A percentile compares a stretch with the other conserved stretches of the same genome.
Evolutionary conservation across 1,140 invertebrate species (phyloP).

Genomic region (Neodiprion fabricii): DNA sequence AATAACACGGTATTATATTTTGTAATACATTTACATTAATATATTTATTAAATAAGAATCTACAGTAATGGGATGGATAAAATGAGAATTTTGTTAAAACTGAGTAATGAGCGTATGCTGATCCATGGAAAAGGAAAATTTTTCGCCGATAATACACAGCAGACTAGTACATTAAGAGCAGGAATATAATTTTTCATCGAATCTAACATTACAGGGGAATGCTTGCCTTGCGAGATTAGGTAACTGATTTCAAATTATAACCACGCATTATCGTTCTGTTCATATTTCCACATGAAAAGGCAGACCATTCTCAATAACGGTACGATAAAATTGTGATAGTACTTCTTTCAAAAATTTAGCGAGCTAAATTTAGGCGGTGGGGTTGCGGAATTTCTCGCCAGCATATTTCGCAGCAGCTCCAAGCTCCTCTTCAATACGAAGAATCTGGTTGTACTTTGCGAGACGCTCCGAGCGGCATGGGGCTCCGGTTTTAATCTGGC

Average conservation of each 20-base stretch:
- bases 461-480: conserved; percentile 98
- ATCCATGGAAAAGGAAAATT: too few relatives aligned
- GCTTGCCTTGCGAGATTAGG: neutral
- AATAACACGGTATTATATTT: too few relatives aligned
- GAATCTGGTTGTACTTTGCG: conserved; percentile 98
- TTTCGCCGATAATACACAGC: too few relatives aligned
- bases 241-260: neutral
- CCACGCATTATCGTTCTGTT: neutral
- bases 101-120: too few relatives aligned
- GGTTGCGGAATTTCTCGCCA: conserved; percentile 93
- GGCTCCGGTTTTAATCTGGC: conserved; percentile 99
- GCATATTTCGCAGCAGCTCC: conserved; percentile 90
- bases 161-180: too few relatives aligned
- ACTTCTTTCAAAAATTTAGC: neutral
- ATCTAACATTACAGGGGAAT: neutral
- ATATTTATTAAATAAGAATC: too few relatives aligned
- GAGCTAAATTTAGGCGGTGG: conserved; percentile 53
- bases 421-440: conserved; percentile 98
- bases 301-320: neutral
- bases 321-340: neutral
- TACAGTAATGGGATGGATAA: too few relatives aligned
- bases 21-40: too few relatives aligned
- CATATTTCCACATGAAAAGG: neutral
- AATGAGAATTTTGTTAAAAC: too few relatives aligned
- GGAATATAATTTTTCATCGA: too few relatives aligned